Percentiles rank a stretch among this genome's conserved stretches.
Conservation (phyloP, 1,140 invertebrate genomes). For the Aphaenogaster floridana region DNA sequence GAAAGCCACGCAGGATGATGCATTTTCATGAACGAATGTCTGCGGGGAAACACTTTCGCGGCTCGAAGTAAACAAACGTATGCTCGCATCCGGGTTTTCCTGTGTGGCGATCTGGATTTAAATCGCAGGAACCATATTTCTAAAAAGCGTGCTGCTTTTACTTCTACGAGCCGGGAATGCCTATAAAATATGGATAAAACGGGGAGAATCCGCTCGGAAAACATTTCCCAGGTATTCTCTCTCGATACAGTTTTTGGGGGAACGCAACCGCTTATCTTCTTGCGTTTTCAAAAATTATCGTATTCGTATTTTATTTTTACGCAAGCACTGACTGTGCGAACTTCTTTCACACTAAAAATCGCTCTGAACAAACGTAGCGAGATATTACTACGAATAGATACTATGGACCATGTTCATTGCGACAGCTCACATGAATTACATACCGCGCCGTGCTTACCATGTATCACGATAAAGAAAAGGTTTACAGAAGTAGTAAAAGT, state of each 20-base stretch:
- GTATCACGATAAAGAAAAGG: background rate
- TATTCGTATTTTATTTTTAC: conserved; percentile 55
- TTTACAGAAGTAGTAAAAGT: conserved; percentile 13
- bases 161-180: conserved; percentile 7
- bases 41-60: conserved; percentile 35
- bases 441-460: background rate
- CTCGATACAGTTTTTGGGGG: conserved; percentile 40
- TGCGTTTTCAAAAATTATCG: conserved; percentile 58
- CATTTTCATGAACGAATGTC: conserved; percentile 36
- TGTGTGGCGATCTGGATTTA: conserved; percentile 40
- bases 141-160: conserved; percentile 41
- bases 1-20: conserved; percentile 12
- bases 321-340: background rate
- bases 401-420: conserved; percentile 15
- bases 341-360: conserved; percentile 28
- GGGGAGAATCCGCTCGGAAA: conserved; percentile 21
- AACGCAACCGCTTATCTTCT: conserved; percentile 26
- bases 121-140: conserved; percentile 47
- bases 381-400: conserved; percentile 21
- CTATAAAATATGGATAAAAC: conserved; percentile 39
- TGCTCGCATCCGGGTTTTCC: background rate
- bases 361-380: conserved; percentile 23
- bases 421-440: conserved; percentile 25
- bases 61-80: conserved; percentile 47
- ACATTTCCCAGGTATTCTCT: conserved; percentile 55